A percentile compares a stretch with the other conserved stretches of the same genome.
phyloP scores from a whole-genome alignment of 2,113 vertebrate genomes.

The Trachemys scripta region DNA sequence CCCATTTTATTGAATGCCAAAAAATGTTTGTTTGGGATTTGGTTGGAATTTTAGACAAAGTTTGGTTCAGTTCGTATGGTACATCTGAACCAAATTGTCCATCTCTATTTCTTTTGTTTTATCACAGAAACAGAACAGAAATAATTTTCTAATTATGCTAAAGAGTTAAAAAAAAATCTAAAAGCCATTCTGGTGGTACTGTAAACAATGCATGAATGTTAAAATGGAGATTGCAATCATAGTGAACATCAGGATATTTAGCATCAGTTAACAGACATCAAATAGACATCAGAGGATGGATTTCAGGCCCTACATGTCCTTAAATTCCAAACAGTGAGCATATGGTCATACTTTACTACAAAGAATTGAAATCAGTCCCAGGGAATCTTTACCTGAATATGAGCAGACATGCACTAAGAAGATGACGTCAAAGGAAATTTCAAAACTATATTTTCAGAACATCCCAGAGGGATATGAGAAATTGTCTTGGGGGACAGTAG shows the following conservation, averaged over 20 bases:
- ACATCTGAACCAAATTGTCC: neutral
- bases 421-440: neutral
- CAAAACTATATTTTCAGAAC: neutral
- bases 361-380: neutral
- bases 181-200: neutral
- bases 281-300: neutral
- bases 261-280: neutral
- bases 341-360: neutral
- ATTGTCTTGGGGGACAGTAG: constrained; percentile 8
- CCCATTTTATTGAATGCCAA: neutral
- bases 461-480: neutral
- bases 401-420: neutral
- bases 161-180: neutral
- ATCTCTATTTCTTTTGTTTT: neutral
- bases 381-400: constrained; percentile 2
- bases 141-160: neutral
- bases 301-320: neutral
- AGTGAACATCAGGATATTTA: neutral
- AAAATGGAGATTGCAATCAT: neutral
- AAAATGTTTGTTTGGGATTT: neutral
- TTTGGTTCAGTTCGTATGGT: neutral
- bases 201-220: neutral
- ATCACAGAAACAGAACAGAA: neutral
- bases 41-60: neutral
- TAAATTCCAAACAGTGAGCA: neutral